phyloP scores from a whole-genome alignment of 2,113 vertebrate species.

The Phyllostomus discolor region DNA sequence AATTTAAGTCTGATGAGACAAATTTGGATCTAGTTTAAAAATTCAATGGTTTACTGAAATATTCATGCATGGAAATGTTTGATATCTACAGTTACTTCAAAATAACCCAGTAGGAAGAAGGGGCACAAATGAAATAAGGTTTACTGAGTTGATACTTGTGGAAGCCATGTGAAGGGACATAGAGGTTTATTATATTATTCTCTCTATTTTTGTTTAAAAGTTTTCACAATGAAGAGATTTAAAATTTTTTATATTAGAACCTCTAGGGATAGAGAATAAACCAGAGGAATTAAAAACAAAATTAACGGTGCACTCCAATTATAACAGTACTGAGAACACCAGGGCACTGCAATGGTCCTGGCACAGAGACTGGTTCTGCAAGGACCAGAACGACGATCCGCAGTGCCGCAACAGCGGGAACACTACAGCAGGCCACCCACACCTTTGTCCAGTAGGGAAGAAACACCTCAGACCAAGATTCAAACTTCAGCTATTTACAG shows the following conservation, averaged over 20 bases:
- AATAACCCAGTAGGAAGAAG: background rate
- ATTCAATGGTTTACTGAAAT: background rate
- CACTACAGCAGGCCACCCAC: background rate
- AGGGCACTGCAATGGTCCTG: background rate
- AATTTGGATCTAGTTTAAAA: constrained; percentile 29
- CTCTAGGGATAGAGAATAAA: background rate
- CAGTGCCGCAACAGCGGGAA: background rate
- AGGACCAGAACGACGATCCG: background rate
- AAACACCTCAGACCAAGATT: background rate
- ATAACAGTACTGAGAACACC: background rate
- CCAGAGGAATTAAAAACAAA: background rate
- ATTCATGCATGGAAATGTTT: background rate
- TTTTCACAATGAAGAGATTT: background rate
- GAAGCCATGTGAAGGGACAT: background rate
- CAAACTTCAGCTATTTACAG: background rate
- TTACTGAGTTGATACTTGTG: background rate
- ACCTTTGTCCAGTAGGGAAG: background rate
- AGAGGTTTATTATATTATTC: background rate
- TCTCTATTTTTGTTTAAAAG: background rate
- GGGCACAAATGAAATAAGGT: background rate
- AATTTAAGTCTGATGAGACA: background rate
- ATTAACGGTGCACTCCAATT: background rate
- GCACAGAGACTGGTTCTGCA: background rate
- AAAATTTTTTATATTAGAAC: background rate
- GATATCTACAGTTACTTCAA: background rate